Base-by-base conservation (phyloP, 2,888 invertebrate species). In the Cantharis rufa region DNA sequence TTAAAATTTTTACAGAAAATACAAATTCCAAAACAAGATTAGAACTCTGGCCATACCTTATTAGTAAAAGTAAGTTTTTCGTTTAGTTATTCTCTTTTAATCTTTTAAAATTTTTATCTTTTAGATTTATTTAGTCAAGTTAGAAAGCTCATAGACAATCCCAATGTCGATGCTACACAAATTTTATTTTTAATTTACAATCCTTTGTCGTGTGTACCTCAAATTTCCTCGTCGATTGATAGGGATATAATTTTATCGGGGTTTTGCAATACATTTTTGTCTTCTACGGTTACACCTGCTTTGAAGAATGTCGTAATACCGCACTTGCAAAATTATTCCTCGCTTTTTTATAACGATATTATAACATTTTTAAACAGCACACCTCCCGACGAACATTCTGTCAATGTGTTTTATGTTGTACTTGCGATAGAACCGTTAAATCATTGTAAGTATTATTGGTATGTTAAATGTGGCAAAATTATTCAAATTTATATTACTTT, bases 71-170 rank as follows among this genome's bases (percentile, higher is more conserved):
- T 91, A 85, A 84, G 78, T 75, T 63, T 70, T 15, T n/a, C 24
- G 2, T 7, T n/a, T n/a, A 7, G n/a, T 48, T 7, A 48, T n/a
- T 48, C n/a, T 5, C 1, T 11, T 11, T 68, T 7, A 24, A 69
- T 62, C 7, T 15, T 10, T 32, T 27, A 27, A 10, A n/a, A 61
- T 15, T 62, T 15, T 61, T 64, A 2, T 76, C 78, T 89, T 88
- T 15, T 86, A 92, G 93, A 92, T 80, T 97, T 95, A 87, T 96
- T 95, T 86, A 89, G 90, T 79, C 92, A 94, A 83, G 87, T 97
- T 81, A 91, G 94, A 80, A 89, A 89, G 74, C 86, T 96, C 71
- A 85, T 97, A 81, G 94, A 96, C 80, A 79, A 75, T 70, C 89
- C 95, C 94, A 21, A 92, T 92, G 10, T 88, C 93, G 81, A 91